Evolutionary conservation across 2,113 vertebrate genomes (phyloP).

Genomic region (Macquaria australasica): DNA sequence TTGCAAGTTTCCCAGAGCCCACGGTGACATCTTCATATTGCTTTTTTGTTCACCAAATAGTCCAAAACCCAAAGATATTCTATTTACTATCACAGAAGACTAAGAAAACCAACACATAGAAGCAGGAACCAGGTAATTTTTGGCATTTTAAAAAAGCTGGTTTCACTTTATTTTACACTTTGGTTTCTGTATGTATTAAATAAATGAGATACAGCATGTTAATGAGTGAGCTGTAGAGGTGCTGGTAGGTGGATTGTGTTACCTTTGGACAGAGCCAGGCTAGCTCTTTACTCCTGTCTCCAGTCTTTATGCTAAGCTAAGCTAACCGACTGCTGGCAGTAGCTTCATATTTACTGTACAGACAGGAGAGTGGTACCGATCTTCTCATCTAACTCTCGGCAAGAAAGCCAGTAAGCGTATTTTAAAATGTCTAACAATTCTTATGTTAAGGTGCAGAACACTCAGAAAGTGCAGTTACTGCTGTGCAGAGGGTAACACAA

Average conservation of each 20-base stretch:
- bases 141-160: too few relatives aligned
- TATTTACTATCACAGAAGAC: not conserved
- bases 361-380: not conserved
- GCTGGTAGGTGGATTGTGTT: not conserved
- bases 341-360: not conserved
- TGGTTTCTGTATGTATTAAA: not conserved
- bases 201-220: not conserved
- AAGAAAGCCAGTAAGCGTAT: not conserved
- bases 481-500: not conserved
- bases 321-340: not conserved
- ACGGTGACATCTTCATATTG: not conserved
- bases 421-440: not conserved
- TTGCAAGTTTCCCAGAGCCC: not conserved
- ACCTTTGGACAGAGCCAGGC: not conserved
- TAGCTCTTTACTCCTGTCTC: not conserved
- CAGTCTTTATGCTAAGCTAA: not conserved
- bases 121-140: too few relatives aligned
- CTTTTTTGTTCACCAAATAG: too few relatives aligned
- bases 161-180: not conserved
- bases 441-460: not conserved
- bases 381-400: not conserved
- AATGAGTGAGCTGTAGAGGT: not conserved
- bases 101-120: not conserved
- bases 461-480: not conserved
- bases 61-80: too few relatives aligned